A percentile compares a stretch with the other conserved stretches of the same genome.
phyloP scores from a whole-genome alignment of 2,888 invertebrate genomes.

The Pocota personata region DNA sequence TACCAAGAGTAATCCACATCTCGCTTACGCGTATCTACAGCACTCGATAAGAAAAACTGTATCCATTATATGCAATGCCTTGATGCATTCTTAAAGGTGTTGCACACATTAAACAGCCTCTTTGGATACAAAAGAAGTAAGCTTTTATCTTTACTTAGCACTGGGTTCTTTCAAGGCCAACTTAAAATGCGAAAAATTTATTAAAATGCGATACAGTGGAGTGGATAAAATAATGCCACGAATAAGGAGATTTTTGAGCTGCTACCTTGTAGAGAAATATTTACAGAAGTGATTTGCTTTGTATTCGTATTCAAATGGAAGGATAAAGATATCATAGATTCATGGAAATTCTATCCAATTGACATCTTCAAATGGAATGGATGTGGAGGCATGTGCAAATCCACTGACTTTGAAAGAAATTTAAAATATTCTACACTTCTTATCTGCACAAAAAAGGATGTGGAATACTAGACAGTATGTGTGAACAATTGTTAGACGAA shows the following conservation, averaged over 20 bases:
- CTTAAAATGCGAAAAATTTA: not conserved
- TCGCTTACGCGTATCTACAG: not conserved
- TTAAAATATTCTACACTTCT: not conserved
- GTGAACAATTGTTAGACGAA: not conserved
- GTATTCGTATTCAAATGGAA: not conserved
- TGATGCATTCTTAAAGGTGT: constrained; percentile 21
- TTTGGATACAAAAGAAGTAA: not conserved
- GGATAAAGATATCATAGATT: not conserved
- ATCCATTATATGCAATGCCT: constrained; percentile 4
- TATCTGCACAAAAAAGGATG: not conserved
- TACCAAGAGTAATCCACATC: constrained; percentile 15
- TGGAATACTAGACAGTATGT: not conserved
- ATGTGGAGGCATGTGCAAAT: not conserved
- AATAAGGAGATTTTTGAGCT: not conserved
- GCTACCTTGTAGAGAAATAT: not conserved
- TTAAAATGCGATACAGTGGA: not conserved
- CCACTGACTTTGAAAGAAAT: not conserved
- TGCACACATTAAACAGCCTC: constrained; percentile 1
- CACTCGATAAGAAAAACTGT: constrained; percentile 35
- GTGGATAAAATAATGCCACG: too few relatives aligned
- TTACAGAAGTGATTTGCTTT: constrained; percentile 1
- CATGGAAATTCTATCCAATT: constrained; percentile 3
- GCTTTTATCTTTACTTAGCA: not conserved
- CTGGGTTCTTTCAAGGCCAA: not conserved
- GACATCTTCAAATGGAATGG: not conserved